Evolutionary conservation across 2,888 invertebrate genomes (phyloP), one percentile per base, ranked within the genome.

Genomic region (Drosophila rellima): DNA sequence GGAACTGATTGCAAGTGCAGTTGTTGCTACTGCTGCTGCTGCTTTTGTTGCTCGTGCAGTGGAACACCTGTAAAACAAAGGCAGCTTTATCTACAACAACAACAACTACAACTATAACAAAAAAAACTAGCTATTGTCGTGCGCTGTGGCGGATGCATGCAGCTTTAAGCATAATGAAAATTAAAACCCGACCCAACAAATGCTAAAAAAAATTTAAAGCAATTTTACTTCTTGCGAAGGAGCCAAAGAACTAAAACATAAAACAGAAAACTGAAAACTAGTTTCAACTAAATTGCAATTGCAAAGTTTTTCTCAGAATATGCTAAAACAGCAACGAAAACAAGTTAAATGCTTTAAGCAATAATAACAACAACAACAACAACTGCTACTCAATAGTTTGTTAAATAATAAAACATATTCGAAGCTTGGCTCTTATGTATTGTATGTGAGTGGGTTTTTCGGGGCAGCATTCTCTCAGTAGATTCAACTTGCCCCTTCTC

Each of bases 41-140:
- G 65, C 20, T 62, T 66, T 20, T 63, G 70, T 48, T 80, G 87
- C 76, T 82, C 80, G 87, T 84, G 80, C 82, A 73, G 75, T 80
- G 85, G 85, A 85, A 85, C 85, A 85, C 85, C 88, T 85, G 85
- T 85, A 84, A 74, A 80, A 80, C 78, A 86, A 84, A 86, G 79
- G 75, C 81, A 65, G 68, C 68, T 62, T 66, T 78, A 82, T 82
- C 82, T 80, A 63, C 65, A 76, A 54, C 76, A 65, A 65, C 59
- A 47, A 65, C 35, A 45, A 52, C 40, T 44, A 56, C 33, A 39
- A 47, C 56, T 40, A 68, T 50, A 55, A 60, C 45, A 62, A 62
- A 47, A 62, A 47, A 51, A 68, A 60, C 51, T 29, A 39, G 61
- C 63, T 52, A 64, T 59, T 79, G 77, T 80, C 82, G 82, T 82